Conservation (phyloP, 2,113 vertebrate genomes). For the Apodemus speciosus region DNA sequence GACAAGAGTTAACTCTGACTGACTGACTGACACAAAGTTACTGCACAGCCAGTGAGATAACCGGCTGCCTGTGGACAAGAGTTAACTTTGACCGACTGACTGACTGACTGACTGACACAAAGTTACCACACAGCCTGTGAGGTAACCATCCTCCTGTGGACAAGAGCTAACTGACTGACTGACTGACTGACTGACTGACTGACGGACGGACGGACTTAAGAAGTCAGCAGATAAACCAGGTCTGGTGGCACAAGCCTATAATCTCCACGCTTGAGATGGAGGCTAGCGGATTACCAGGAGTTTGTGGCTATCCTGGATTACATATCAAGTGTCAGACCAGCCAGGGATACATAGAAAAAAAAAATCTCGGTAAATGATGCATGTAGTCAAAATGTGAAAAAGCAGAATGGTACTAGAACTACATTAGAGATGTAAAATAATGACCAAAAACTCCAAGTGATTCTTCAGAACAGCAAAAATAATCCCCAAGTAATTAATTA, state of each 20-base stretch:
- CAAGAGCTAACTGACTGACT: too few relatives aligned
- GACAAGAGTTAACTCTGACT: too few relatives aligned
- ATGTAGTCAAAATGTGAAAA: not conserved
- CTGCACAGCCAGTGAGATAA: too few relatives aligned
- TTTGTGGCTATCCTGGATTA: not conserved
- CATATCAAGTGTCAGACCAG: not conserved
- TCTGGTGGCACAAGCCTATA: too few relatives aligned
- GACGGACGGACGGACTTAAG: not conserved
- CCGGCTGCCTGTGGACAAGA: too few relatives aligned
- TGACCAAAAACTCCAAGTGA: not conserved
- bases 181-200: too few relatives aligned
- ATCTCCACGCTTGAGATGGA: not conserved
- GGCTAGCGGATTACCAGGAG: not conserved
- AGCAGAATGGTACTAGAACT: not conserved
- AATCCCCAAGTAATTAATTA: not conserved
- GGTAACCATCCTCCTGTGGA: too few relatives aligned
- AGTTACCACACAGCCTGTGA: too few relatives aligned
- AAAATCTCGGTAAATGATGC: not conserved
- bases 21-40: too few relatives aligned
- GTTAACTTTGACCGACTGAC: too few relatives aligned
- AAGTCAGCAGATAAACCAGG: not conserved
- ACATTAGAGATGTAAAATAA: not conserved
- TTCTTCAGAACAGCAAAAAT: not conserved
- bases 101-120: too few relatives aligned
- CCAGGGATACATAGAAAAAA: not conserved